Conservation (phyloP, 2,888 invertebrate species). For the Synanthedon vespiformis region DNA sequence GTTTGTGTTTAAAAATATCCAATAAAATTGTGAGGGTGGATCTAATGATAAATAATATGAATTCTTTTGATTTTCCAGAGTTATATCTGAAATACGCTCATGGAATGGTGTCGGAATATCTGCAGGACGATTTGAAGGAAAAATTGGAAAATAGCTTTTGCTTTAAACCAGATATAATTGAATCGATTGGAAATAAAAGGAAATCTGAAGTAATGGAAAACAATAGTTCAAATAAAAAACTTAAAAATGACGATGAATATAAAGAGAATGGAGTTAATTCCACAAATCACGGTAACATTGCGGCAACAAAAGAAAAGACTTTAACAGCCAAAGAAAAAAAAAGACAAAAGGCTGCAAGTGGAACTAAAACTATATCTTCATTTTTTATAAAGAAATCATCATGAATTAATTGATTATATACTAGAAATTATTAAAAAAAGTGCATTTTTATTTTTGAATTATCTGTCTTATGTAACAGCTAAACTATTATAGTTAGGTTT, state of each 20-base stretch:
- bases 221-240: slow-evolving; percentile 44
- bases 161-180: slow-evolving; percentile 71
- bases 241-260: slow-evolving; percentile 39
- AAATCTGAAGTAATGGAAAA: slow-evolving; percentile 57
- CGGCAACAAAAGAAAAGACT: slow-evolving; percentile 61
- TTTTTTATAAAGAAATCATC: slow-evolving; percentile 79
- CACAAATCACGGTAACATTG: slow-evolving; percentile 32
- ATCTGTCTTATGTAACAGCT: too few species aligned
- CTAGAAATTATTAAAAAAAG: too few species aligned
- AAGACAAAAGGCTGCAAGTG: slow-evolving; percentile 80
- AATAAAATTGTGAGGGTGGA: too few species aligned
- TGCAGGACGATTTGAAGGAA: slow-evolving; percentile 75
- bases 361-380: slow-evolving; percentile 82
- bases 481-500: too few species aligned
- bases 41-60: not conserved
- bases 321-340: slow-evolving; percentile 80
- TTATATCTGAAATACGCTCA: slow-evolving; percentile 79
- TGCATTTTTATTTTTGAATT: too few species aligned
- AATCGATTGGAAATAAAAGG: slow-evolving; percentile 60
- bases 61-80: slow-evolving; percentile 50
- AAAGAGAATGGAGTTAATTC: slow-evolving; percentile 35
- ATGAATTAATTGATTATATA: not conserved
- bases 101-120: slow-evolving; percentile 84
- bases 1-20: too few species aligned
- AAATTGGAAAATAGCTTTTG: slow-evolving; percentile 75